Evolutionary conservation across 2,888 invertebrate genomes (phyloP).

Genomic region (Dorcus hopei): DNA sequence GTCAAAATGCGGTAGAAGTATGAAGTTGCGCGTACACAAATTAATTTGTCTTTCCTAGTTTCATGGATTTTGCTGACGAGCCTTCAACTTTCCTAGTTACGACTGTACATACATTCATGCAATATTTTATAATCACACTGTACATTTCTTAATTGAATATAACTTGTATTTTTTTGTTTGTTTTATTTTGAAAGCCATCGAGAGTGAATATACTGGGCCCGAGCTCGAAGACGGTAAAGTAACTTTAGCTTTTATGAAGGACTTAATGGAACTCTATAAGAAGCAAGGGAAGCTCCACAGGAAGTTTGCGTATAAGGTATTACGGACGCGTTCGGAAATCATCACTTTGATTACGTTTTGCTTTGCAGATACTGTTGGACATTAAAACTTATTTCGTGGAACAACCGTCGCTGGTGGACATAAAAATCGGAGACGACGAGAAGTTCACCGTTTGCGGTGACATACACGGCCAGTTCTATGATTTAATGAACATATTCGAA

Average conservation of each 20-base stretch:
- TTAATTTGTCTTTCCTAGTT: too few species aligned
- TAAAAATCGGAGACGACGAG: constrained; percentile 76
- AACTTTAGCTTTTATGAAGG: constrained; percentile 82
- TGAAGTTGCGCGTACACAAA: too few species aligned
- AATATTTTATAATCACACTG: neutral
- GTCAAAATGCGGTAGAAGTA: too few species aligned
- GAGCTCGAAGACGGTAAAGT: constrained; percentile 83
- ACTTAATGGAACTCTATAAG: constrained; percentile 87
- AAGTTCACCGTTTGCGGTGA: constrained; percentile 99
- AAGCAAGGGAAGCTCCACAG: constrained; percentile 90
- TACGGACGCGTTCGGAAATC: neutral
- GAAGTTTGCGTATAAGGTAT: constrained; percentile 94
- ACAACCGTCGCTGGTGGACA: constrained; percentile 87
- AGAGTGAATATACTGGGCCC: constrained; percentile 92
- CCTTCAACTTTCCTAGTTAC: too few species aligned
- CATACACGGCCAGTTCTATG: constrained; percentile 98
- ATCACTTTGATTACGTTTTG: neutral
- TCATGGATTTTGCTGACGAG: too few species aligned
- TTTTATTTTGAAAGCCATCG: constrained; percentile 68
- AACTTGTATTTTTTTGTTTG: neutral
- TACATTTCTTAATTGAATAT: neutral
- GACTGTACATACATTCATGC: too few species aligned
- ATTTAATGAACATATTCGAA: constrained; percentile 95
- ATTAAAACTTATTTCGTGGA: constrained; percentile 79
- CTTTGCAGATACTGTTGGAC: constrained; percentile 82